Evolutionary conservation across 2,113 vertebrate genomes (phyloP).

Genomic region (Machaerirhynchus nigripectus): DNA sequence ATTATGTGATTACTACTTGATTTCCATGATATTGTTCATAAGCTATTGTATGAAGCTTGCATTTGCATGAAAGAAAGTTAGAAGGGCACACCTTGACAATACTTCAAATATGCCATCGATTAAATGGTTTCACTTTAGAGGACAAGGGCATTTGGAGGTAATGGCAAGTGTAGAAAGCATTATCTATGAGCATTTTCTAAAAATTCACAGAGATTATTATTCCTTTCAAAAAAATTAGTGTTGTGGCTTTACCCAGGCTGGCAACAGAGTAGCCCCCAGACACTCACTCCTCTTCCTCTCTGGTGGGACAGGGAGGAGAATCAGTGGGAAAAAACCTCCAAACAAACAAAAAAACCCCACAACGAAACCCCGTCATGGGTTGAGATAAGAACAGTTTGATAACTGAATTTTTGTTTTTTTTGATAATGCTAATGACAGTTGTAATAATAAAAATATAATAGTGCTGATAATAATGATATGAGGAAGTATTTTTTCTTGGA

Average conservation of each 20-base stretch:
- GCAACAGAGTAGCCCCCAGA: neutral
- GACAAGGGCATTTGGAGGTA: neutral
- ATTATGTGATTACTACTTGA: neutral
- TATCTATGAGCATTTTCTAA: neutral
- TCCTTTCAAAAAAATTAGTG: neutral
- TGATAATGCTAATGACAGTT: neutral
- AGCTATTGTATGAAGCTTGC: neutral
- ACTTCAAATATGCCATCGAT: neutral
- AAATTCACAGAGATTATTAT: neutral
- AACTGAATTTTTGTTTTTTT: no score
- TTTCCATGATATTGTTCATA: neutral
- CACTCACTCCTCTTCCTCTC: neutral
- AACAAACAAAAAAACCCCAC: neutral
- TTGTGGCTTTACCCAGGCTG: neutral
- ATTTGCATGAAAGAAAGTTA: neutral
- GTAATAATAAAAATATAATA: neutral
- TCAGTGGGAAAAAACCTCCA: neutral
- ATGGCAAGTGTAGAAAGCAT: neutral
- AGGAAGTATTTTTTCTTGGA: neutral
- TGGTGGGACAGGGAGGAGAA: neutral
- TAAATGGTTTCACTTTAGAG: neutral
- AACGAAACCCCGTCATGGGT: neutral
- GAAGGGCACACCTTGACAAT: neutral
- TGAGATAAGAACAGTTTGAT: neutral
- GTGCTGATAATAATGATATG: neutral